Conservation (phyloP, 2,797 vertebrate genomes). For the Eospalax fontanierii region DNA sequence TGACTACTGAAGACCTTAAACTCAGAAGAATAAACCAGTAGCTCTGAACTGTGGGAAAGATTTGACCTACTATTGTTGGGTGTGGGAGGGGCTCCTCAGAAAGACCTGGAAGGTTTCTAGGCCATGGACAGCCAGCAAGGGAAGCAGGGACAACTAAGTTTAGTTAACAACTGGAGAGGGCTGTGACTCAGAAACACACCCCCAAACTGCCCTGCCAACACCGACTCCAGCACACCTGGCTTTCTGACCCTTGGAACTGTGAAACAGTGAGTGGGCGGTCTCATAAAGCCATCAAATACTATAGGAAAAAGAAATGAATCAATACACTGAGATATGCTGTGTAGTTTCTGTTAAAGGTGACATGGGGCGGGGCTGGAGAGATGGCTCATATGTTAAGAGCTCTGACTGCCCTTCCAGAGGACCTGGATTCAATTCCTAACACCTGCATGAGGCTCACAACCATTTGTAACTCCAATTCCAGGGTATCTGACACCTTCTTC, state of each 20-base stretch:
- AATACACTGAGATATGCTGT: neutral
- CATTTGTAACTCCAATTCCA: too few species aligned
- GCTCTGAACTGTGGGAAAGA: neutral
- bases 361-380: too few species aligned
- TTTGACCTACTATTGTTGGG: too few species aligned
- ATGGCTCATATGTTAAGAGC: too few species aligned
- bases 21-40: neutral
- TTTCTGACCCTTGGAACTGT: accelerated
- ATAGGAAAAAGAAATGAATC: too few species aligned
- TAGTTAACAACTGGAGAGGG: too few species aligned
- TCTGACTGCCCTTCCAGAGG: too few species aligned
- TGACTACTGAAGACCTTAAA: neutral
- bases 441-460: too few species aligned
- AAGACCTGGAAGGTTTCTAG: neutral
- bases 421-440: too few species aligned
- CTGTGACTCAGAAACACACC: neutral
- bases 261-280: neutral
- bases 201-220: neutral
- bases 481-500: too few species aligned
- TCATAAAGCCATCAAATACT: too few species aligned
- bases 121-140: accelerated
- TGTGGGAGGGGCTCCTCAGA: neutral
- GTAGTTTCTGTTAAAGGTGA: neutral
- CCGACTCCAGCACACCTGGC: neutral
- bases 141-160: too few species aligned